phyloP scores from a whole-genome alignment of 2,888 invertebrate species.

The Pyrochroa serraticornis region DNA sequence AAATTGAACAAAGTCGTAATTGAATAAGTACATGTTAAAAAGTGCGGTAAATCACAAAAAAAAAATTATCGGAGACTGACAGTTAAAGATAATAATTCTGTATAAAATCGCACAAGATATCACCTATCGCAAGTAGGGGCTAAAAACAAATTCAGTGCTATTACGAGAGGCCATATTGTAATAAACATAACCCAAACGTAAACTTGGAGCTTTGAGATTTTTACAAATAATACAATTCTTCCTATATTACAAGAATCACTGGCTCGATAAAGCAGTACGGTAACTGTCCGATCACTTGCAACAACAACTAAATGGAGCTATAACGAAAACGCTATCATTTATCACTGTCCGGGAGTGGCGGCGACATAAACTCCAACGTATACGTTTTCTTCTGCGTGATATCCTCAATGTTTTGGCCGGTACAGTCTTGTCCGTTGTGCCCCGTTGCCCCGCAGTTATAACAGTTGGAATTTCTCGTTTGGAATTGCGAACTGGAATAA shows the following conservation, averaged over 20 bases:
- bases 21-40: slow-evolving; percentile 20
- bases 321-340: slow-evolving; percentile 36
- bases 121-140: slow-evolving; percentile 5
- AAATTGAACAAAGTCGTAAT: slow-evolving; percentile 9
- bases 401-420: slow-evolving; percentile 91
- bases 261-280: slow-evolving; percentile 41
- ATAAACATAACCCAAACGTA: slow-evolving; percentile 10
- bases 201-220: slow-evolving; percentile 11
- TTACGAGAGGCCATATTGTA: slow-evolving; percentile 6
- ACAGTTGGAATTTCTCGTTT: slow-evolving; percentile 70
- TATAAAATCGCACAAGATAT: slow-evolving; percentile 12
- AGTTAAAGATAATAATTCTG: slow-evolving; percentile 6
- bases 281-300: slow-evolving; percentile 44
- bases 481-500: slow-evolving; percentile 57
- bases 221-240: slow-evolving; percentile 27
- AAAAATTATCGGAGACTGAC: slow-evolving; percentile 7
- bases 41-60: slow-evolving; percentile 5
- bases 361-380: slow-evolving; percentile 66
- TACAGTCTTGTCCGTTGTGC: slow-evolving; percentile 86
- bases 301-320: slow-evolving; percentile 9
- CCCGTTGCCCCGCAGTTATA: slow-evolving; percentile 90
- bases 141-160: slow-evolving; percentile 13
- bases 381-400: slow-evolving; percentile 78
- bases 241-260: slow-evolving; percentile 39
- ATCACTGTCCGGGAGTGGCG: slow-evolving; percentile 42